Base-by-base conservation (phyloP, 1,140 invertebrate genomes). In the Caenorhabditis inopinata region DNA sequence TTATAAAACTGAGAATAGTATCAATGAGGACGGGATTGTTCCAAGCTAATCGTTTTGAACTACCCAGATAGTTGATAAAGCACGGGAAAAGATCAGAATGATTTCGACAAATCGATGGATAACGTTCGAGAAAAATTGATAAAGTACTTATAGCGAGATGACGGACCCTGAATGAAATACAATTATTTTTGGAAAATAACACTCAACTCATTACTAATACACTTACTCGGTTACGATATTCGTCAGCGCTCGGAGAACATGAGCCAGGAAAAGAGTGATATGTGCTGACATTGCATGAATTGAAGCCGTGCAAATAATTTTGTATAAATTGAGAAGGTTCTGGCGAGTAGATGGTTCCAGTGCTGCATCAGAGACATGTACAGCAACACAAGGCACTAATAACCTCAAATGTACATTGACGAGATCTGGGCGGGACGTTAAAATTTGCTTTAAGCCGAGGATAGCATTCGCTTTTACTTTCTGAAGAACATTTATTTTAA, bases 231-330 rank as follows among this genome's bases (percentile, higher is more conserved):
- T 45, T 0, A 58, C 76, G n/a, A 78, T 78, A 46, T 78, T 78
- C 23, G 76, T 78, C 12, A 78, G 18, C 35, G 78, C 81, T 23
- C 68, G 53, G 9, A 81, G 38, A 1, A 74, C 51, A 42, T 82
- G 81, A 2, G 81, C 73, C 27, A 82, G 25, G 16, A 82, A 58
- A 25, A 82, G 78, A 6, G 62, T 77, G 27, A 82, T 82, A 42
- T 42, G 38, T 7, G 38, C 38, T 14, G 38, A 42, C 38, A 42
- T 42, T 42, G 76, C 29, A 14, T 12, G 35, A 38, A 42, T 27
- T 16, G 58, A 68, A 5, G 58, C 58, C 9, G 58, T 68, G n/a
- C 58, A 68, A 5, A 68, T 4, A 75, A 68, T 51, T 27, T 53
- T 58, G 74, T 23, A 32, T 4, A 46, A 35, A 77, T 79, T 47